Conservation (phyloP, 2,888 invertebrate species). For the Lymantria dispar region DNA sequence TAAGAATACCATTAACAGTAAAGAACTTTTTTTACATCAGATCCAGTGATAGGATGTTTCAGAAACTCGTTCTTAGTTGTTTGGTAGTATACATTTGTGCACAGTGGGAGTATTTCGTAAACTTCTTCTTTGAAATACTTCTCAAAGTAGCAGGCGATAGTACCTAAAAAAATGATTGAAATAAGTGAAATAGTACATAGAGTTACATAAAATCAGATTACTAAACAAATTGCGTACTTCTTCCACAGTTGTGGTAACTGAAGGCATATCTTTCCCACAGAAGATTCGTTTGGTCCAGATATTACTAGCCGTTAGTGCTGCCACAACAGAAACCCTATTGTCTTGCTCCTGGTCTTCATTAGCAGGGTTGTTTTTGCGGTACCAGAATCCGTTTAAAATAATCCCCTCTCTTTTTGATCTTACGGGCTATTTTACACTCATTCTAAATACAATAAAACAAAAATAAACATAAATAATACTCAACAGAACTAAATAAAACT, state of each 20-base stretch:
- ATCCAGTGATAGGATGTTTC: no score
- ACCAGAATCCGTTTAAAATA: conserved; percentile 5
- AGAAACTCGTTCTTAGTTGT: no score
- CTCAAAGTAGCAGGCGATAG: conserved; percentile 5
- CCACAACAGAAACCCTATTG: conserved; percentile 5
- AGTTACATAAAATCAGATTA: no score
- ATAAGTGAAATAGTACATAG: background rate
- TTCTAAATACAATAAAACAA: no score
- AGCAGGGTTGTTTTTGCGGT: conserved; percentile 4
- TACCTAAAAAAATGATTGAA: conserved; percentile 1
- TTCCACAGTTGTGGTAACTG: conserved; percentile 6
- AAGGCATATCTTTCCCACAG: conserved; percentile 8
- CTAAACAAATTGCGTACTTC: conserved; percentile 5
- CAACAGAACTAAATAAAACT: no score
- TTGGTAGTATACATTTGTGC: conserved; percentile 5
- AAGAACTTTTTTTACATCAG: no score
- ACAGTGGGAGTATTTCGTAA: conserved; percentile 7
- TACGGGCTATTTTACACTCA: no score
- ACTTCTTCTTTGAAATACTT: conserved; percentile 3
- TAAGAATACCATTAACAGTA: no score
- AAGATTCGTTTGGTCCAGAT: conserved; percentile 5
- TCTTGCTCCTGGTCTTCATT: conserved; percentile 10
- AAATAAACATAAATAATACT: background rate
- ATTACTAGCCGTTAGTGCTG: conserved; percentile 8
- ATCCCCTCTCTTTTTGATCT: no score